A percentile compares a stretch with the other conserved stretches of the same genome.
These are phyloP conservation scores for Oreochromis mossambicus DNA, from an alignment of 2,797 vertebrate species.

Conservation along the genomic window DNA sequence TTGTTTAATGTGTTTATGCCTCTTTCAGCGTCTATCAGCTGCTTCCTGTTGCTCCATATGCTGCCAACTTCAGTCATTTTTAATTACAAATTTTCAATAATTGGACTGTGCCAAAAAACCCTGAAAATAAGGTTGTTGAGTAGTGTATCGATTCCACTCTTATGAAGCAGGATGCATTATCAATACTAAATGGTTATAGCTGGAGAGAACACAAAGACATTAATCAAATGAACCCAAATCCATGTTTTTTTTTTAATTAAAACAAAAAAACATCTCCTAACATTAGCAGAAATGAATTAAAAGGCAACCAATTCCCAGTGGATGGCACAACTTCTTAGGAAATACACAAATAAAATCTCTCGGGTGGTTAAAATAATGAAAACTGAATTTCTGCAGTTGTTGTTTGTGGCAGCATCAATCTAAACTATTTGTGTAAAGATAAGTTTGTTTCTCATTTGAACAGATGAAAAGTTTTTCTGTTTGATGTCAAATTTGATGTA, in stretches of 20 bases:
- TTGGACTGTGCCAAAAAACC: slow-evolving; percentile 10
- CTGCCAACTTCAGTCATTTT: background rate
- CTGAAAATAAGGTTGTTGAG: background rate
- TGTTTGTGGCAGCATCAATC: background rate
- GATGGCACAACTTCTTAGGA: background rate
- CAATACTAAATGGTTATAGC: background rate
- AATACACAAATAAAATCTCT: background rate
- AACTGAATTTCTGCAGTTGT: background rate
- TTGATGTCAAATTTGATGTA: background rate
- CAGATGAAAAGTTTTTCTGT: background rate
- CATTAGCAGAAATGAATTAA: accelerated
- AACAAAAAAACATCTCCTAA: background rate
- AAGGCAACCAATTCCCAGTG: background rate
- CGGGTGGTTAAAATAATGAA: background rate
- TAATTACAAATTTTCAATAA: slow-evolving; percentile 48
- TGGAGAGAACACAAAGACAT: background rate
- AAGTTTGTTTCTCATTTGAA: background rate
- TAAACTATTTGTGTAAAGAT: background rate
- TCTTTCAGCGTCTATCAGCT: background rate
- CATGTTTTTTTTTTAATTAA: background rate
- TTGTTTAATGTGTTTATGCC: background rate
- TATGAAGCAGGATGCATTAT: background rate
- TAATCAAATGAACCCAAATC: background rate
- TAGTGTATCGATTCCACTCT: background rate
- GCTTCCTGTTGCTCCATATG: background rate